phyloP scores from a whole-genome alignment of 2,113 vertebrate genomes.

The Candoia aspera region DNA sequence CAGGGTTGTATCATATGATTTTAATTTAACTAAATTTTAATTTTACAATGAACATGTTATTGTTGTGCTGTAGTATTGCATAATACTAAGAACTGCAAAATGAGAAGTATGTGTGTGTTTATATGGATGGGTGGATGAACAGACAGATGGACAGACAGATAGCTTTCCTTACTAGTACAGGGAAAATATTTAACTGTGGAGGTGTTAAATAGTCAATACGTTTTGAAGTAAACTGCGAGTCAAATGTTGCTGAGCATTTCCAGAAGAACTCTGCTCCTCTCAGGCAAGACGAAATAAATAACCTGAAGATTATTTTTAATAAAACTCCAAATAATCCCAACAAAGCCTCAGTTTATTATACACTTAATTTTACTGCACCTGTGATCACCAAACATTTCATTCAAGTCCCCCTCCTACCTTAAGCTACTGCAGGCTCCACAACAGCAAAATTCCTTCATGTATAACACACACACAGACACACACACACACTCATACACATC shows the following conservation, averaged over 20 bases:
- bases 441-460: neutral
- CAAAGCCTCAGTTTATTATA: too few relatives aligned
- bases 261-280: neutral
- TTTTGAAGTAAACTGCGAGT: neutral
- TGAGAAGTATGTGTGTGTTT: neutral
- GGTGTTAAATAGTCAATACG: neutral
- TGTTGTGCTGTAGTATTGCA: neutral
- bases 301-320: neutral
- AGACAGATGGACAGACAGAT: too few relatives aligned
- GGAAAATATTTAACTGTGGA: neutral
- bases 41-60: neutral
- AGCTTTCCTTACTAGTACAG: neutral
- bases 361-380: too few relatives aligned
- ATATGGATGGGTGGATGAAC: too few relatives aligned
- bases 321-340: neutral
- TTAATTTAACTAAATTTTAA: neutral
- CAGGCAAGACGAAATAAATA: neutral
- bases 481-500: too few relatives aligned
- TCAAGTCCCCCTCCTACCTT: neutral
- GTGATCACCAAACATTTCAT: too few relatives aligned
- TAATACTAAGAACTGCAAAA: too few relatives aligned
- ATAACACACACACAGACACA: neutral
- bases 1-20: neutral
- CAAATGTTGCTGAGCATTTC: neutral
- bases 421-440: neutral